phyloP scores from a whole-genome alignment of 2,797 vertebrate species.

The Leptoclinus maculatus region DNA sequence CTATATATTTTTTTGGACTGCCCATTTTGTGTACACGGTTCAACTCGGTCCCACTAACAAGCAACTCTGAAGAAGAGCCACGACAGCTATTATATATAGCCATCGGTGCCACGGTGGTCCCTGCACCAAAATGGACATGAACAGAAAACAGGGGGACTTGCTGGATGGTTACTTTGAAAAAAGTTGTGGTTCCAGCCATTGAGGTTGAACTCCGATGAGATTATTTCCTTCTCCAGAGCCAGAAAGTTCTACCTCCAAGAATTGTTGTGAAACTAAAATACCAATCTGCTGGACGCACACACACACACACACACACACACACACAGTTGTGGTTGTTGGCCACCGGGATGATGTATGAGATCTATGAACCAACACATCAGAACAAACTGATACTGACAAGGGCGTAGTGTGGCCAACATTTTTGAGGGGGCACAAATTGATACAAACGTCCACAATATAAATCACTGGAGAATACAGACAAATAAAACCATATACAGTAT shows the following conservation, averaged over 20 bases:
- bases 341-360: slow-evolving; percentile 47
- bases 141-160: slow-evolving; percentile 17
- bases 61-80: slow-evolving; percentile 4
- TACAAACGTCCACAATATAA: slow-evolving; percentile 44
- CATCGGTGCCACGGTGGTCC: slow-evolving; percentile 18
- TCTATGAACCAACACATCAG: slow-evolving; percentile 56
- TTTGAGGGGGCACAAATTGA: slow-evolving; percentile 49
- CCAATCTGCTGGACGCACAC: slow-evolving; percentile 7
- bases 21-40: slow-evolving; percentile 1
- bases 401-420: slow-evolving; percentile 24
- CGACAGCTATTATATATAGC: slow-evolving; percentile 15
- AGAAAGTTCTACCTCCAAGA: slow-evolving; percentile 35
- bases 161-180: slow-evolving; percentile 2
- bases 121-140: slow-evolving; percentile 18
- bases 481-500: slow-evolving; percentile 27
- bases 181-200: slow-evolving; percentile 2
- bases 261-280: slow-evolving; percentile 36
- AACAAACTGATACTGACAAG: slow-evolving; percentile 52
- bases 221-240: slow-evolving; percentile 30
- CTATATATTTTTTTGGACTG: neutral
- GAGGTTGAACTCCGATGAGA: slow-evolving; percentile 27
- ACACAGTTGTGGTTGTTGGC: slow-evolving; percentile 29
- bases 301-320: slow-evolving; percentile 13
- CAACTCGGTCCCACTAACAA: slow-evolving; percentile 3
- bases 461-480: slow-evolving; percentile 35